A percentile compares a stretch with the other conserved stretches of the same genome.
These are phyloP conservation scores for Sminthurinus aureus DNA, from an alignment of 2,888 invertebrate species.

Conservation along the genomic window DNA sequence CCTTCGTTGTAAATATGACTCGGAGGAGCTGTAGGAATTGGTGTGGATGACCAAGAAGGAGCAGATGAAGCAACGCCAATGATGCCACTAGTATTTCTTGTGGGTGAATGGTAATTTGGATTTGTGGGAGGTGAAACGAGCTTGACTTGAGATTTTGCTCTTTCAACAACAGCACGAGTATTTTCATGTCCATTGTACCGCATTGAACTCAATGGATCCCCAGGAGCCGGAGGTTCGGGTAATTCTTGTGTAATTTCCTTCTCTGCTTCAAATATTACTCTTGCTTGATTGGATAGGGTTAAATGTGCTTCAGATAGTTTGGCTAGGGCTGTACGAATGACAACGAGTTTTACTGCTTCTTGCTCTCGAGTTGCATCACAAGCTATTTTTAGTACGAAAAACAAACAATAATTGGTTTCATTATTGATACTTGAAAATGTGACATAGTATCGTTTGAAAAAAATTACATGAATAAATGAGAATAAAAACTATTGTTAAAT, in stretches of 20 bases:
- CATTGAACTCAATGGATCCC: constrained; percentile 56
- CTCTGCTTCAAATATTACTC: constrained; percentile 66
- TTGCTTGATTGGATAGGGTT: constrained; percentile 65
- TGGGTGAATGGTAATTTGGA: constrained; percentile 39
- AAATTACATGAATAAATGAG: neutral
- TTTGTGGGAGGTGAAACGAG: constrained; percentile 23
- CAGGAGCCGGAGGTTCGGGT: constrained; percentile 63
- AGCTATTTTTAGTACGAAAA: constrained; percentile 62
- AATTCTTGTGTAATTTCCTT: constrained; percentile 64
- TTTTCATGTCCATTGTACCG: constrained; percentile 55
- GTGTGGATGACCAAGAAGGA: constrained; percentile 45
- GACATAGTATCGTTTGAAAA: neutral
- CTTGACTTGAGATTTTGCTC: constrained; percentile 51
- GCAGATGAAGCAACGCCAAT: constrained; percentile 41
- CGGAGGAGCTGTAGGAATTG: constrained; percentile 24
- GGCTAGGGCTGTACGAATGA: constrained; percentile 65
- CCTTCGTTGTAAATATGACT: neutral
- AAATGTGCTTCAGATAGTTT: constrained; percentile 66
- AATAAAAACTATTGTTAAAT: neutral
- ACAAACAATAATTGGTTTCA: neutral
- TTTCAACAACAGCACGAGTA: constrained; percentile 51
- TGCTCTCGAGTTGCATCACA: constrained; percentile 65
- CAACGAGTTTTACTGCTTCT: constrained; percentile 66
- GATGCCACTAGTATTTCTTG: neutral
- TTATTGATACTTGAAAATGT: neutral